Conservation (phyloP, 2,113 vertebrate genomes). For the Gopherus evgoodei region DNA sequence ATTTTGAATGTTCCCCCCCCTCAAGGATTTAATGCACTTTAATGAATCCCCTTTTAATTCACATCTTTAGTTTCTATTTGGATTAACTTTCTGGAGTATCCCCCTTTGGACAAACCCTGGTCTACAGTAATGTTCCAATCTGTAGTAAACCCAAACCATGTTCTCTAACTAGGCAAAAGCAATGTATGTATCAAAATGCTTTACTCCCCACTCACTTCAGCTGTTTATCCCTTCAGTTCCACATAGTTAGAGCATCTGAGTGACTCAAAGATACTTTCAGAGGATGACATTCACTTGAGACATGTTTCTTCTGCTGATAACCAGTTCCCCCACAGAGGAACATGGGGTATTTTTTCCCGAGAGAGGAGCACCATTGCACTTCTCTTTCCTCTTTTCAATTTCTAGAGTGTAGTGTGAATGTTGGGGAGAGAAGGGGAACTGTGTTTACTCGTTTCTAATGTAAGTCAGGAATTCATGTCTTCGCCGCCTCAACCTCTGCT, state of each 20-base stretch:
- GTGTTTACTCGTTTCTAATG: not conserved
- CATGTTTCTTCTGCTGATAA: not conserved
- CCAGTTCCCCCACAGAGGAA: not conserved
- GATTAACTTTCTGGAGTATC: not conserved
- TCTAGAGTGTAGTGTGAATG: not conserved
- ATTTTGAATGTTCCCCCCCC: not conserved
- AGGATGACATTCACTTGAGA: not conserved
- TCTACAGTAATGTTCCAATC: not conserved
- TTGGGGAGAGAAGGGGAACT: not conserved
- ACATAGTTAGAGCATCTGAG: not conserved
- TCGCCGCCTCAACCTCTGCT: not conserved
- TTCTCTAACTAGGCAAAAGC: not conserved
- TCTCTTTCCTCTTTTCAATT: not conserved
- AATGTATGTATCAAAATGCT: not conserved
- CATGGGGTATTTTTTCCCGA: not conserved
- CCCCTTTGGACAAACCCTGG: not conserved
- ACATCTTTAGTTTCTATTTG: not conserved
- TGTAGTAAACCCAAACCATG: not conserved
- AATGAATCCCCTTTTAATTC: not conserved
- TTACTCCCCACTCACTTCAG: not conserved
- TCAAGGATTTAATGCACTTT: not conserved
- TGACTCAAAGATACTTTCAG: not conserved
- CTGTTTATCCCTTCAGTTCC: not conserved
- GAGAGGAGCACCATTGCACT: not conserved
- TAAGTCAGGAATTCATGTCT: not conserved